Evolutionary conservation across 2,888 invertebrate genomes (phyloP), one percentile per base, ranked within the genome.

Genomic region (Pseudanteris insignis): DNA sequence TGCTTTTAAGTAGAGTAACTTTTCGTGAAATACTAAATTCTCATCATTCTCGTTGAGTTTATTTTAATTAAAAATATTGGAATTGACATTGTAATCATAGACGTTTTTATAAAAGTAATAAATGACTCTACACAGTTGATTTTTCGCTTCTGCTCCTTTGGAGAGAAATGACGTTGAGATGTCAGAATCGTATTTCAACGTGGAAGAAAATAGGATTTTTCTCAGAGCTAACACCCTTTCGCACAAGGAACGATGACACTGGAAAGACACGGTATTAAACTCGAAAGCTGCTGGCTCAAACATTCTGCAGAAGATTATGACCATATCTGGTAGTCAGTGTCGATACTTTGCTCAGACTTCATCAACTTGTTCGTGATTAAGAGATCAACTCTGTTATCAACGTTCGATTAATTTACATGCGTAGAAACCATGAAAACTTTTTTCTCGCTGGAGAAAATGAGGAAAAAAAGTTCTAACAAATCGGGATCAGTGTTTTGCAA

Each of bases 151-250:
- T 41, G 47, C 47, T 51, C 32, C 57, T 29, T 47, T 26, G 43
- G 32, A 51, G 57, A 60, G 57, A 64, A 64, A 64, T 51, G 60
- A 60, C 53, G 57, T 53, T 29, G 57, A 43, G 43, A 51, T 63
- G 63, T 63, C 59, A 51, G 48, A 63, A 59, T 60, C 63, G 59
- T 59, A 47, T 59, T 55, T 51, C 59, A 55, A 51, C 43, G 55
- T 55, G 43, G 51, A 43, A 59, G 63, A 54, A 63, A 63, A 63
- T 59, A 59, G 55, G 63, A 63, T 63, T 63, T 63, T 59, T 63
- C 59, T 51, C 47, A 46, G 48, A 59, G 59, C 47, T 63, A 59
- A 58, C 59, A 43, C 59, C 55, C 51, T 54, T 55, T 60, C 63
- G 43, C 37, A 34, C 59, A 43, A 51, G 14, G 28, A 51, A 63